phyloP scores from a whole-genome alignment of 2,113 vertebrate species.

The Sylvia atricapilla region DNA sequence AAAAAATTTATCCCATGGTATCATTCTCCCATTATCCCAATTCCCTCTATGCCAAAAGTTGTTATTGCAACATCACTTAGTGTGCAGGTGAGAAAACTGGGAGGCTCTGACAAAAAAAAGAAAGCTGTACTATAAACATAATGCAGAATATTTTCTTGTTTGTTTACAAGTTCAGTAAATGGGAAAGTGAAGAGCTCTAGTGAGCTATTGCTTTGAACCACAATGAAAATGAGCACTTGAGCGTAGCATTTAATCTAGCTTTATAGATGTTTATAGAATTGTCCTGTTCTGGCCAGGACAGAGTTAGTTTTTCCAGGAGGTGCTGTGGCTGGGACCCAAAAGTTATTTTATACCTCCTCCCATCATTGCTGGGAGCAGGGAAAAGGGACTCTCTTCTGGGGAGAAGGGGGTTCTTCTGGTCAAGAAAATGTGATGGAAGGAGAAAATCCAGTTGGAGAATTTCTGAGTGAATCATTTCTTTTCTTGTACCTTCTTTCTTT shows the following conservation, averaged over 20 bases:
- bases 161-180: background rate
- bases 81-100: background rate
- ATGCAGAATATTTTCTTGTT: background rate
- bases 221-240: background rate
- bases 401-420: background rate
- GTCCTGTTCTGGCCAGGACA: background rate
- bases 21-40: background rate
- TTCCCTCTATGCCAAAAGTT: background rate
- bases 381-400: no score
- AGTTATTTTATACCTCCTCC: background rate
- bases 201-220: background rate
- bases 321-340: no score
- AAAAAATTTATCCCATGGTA: background rate
- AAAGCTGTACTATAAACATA: background rate
- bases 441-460: background rate
- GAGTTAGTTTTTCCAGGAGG: background rate
- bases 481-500: background rate
- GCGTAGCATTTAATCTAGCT: background rate
- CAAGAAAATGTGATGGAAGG: background rate
- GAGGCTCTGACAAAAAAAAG: background rate
- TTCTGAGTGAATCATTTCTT: rapidly evolving
- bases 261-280: background rate
- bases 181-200: background rate
- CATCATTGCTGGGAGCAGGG: background rate
- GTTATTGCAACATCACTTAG: background rate